Evolutionary conservation across 2,797 vertebrate genomes (phyloP).

Genomic region (Xiphorhynchus erythropygius): DNA sequence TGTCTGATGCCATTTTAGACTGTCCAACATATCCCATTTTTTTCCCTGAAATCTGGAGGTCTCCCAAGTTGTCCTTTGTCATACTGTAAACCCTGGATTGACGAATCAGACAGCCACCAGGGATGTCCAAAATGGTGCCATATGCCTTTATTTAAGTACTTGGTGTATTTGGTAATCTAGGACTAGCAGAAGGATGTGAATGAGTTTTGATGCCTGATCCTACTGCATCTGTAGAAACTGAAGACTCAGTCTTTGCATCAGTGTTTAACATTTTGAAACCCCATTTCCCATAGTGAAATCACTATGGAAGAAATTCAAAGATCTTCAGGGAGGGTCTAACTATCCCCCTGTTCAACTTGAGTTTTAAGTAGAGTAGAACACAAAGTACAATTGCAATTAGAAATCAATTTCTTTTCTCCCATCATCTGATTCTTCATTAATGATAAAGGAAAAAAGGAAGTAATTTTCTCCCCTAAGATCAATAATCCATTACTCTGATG

Average conservation of each 20-base stretch:
- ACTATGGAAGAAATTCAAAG: background rate
- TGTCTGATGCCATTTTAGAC: background rate
- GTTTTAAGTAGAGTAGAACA: background rate
- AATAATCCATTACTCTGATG: conserved; percentile 18
- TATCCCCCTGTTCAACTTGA: background rate
- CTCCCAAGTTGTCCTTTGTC: background rate
- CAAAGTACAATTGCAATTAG: background rate
- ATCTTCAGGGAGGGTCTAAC: background rate
- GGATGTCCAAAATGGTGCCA: background rate
- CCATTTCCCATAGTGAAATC: background rate
- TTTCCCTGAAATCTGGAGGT: background rate
- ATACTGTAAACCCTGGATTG: background rate
- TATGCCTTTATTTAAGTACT: background rate
- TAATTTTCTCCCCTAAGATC: conserved; percentile 8
- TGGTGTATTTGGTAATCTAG: background rate
- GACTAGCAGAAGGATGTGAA: background rate
- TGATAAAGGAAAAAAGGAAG: conserved; percentile 2
- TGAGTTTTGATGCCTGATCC: background rate
- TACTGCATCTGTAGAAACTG: background rate
- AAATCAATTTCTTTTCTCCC: background rate
- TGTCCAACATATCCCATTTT: background rate
- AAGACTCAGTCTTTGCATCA: background rate
- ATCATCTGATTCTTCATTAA: background rate
- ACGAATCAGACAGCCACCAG: background rate
- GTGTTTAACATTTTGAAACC: background rate